Base-by-base conservation (phyloP, 2,113 vertebrate genomes). In the Chitala chitala region DNA sequence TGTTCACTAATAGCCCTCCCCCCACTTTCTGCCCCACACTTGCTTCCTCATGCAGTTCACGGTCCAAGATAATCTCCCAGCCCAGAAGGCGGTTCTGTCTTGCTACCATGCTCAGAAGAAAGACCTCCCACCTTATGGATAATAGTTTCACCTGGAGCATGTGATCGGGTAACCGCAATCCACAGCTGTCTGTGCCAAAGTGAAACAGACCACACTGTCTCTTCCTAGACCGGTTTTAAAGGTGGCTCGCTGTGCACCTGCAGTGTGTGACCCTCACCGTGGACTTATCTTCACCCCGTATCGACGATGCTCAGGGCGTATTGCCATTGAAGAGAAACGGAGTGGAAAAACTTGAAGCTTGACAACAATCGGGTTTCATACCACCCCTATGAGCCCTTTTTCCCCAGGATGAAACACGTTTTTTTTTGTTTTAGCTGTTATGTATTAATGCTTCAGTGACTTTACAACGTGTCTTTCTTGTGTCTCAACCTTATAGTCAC, bases 341-440 rank as follows among this genome's bases (percentile, higher is more conserved):
- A 73, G 44, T 33, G 46, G 72, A 73, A 73, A 61, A 73, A 73
- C 72, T 63, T 44, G 36, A 64, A 63, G 72, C 56, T 63, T 31
- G 29, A 73, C 71, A 73, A 42, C 44, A 61, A 56, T 40, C 71
- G 48, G 42, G 58, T 63, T 73, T 72, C 64, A 50, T n/a, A 42
- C 31, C 44, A 44, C 63, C 72, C 51, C 58, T 36, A 46, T 64
- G 24, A 73, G 72, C 72, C 72, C 56, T 73, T 50, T 73, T 61
- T n/a, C 70, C 72, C 72, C 72, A 36, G 22, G 31, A 53, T 58
- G 55, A 31, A 9, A 72, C 71, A 26, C 64, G 36, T 22, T 65
- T 61, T 29, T 58, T 31, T 59, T 44, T 65, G 38, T 51, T 9
- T 0, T 20, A 29, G 66, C 29, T 31, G 24, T 10, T 69, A 69